phyloP scores from a whole-genome alignment of 2,888 invertebrate species.

The Icerya purchasi region DNA sequence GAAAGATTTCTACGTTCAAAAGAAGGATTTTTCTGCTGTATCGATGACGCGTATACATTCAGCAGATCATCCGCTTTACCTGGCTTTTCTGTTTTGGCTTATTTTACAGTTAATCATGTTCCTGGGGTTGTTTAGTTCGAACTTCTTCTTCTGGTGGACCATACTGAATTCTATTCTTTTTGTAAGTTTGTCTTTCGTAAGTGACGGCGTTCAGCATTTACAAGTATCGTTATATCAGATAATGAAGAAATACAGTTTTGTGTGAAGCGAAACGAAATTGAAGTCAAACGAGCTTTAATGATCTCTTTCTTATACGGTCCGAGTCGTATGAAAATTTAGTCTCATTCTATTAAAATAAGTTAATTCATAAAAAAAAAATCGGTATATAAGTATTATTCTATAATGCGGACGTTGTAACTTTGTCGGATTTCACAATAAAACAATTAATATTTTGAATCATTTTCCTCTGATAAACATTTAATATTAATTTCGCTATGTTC shows the following conservation, averaged over 20 bases:
- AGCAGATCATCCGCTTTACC: conserved; percentile 26
- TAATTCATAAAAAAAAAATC: no score
- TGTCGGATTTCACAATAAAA: no score
- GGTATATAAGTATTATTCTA: no score
- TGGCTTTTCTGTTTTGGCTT: conserved; percentile 44
- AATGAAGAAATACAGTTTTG: neutral
- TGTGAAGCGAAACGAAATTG: neutral
- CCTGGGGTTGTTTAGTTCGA: conserved; percentile 25
- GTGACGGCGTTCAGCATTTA: neutral
- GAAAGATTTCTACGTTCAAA: conserved; percentile 34
- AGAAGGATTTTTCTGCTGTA: conserved; percentile 24
- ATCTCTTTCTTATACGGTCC: no score
- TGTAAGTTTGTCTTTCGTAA: conserved; percentile 28
- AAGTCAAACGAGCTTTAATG: no score
- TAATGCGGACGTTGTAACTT: no score
- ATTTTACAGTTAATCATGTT: conserved; percentile 28
- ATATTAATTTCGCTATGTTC: no score
- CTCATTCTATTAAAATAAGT: no score
- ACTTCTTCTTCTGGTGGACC: conserved; percentile 33
- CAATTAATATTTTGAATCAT: no score
- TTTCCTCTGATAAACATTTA: no score
- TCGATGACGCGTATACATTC: conserved; percentile 16
- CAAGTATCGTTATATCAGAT: neutral
- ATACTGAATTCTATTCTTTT: conserved; percentile 33
- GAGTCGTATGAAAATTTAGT: no score